These are phyloP conservation scores for Epistrophe grossulariae DNA, from an alignment of 2,888 invertebrate genomes.

Conservation along the genomic window DNA sequence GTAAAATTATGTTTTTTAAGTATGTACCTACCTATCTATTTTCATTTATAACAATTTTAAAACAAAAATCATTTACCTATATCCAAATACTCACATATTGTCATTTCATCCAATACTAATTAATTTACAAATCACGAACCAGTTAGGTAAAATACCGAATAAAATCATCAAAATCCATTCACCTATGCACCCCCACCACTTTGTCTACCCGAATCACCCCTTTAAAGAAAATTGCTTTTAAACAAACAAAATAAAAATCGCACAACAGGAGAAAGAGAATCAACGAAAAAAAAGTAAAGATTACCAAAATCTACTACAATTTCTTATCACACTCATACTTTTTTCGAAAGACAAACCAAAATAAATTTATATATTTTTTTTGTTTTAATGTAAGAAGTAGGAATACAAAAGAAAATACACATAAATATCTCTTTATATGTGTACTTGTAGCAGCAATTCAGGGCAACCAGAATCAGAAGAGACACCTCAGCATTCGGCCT, in stretches of 20 bases:
- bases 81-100: neutral
- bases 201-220: neutral
- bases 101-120: neutral
- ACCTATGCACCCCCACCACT: neutral
- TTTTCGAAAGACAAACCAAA: neutral
- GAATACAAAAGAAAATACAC: neutral
- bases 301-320: slow-evolving; percentile 16
- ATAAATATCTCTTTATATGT: neutral
- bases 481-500: slow-evolving; percentile 9
- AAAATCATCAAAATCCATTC: slow-evolving; percentile 6
- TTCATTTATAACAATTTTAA: too few species aligned
- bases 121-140: slow-evolving; percentile 8
- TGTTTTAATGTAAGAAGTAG: neutral
- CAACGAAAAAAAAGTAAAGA: neutral
- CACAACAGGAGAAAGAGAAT: slow-evolving; percentile 2
- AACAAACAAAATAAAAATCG: slow-evolving; percentile 21
- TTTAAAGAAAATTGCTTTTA: neutral
- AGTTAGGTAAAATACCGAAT: slow-evolving; percentile 10
- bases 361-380: neutral
- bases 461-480: neutral
- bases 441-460: slow-evolving; percentile 6
- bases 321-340: slow-evolving; percentile 22
- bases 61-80: neutral
- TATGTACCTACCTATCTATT: neutral
- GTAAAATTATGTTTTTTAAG: neutral